Base-by-base conservation (phyloP, 2,888 invertebrate genomes). In the Oxycera nigricornis region DNA sequence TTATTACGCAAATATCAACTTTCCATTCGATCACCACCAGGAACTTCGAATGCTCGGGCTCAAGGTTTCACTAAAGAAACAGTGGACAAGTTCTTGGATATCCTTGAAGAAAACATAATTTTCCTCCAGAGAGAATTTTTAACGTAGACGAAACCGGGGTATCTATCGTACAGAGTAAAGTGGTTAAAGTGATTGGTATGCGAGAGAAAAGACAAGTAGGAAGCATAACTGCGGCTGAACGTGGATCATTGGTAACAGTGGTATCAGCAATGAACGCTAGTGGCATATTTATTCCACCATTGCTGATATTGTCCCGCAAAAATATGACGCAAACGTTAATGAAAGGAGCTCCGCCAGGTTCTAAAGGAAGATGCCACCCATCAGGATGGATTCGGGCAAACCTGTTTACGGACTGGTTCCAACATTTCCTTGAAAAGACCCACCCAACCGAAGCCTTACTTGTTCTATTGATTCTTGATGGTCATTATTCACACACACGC, bases 381-480 rank as follows among this genome's bases (percentile, higher is more conserved):
- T 81, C 80, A 39, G 80, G 81, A 24, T 83, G 82, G 82, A 79
- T 83, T n/a, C 81, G 82, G 74, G 59, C 76, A 22, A 73, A 80
- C 22, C 68, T 81, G 1, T 83, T 82, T 76, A 77, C 80, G 2
- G 68, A 80, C 30, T 83, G 82, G 82, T 77, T 83, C 50, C 65
- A 78, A 30, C 81, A 83, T 77, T 81, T 82, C 62, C 74, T 79
- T 46, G 61, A 74, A 0, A 73, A 72, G 22, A 73, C 80, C n/a
- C 80, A 80, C 73, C 78, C 80, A 7, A 74, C 77, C 70, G 59
- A 75, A 62, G 76, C 78, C 26, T 73, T 77, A 67, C 77, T 78
- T 59, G 73, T 79, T 52, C 72, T 80, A 30, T 75, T 80, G 46
- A 77, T 81, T 26, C 73, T 79, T 39, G 79, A 81, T 75, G 80